Evolutionary conservation across 2,797 vertebrate genomes (phyloP), one percentile per base, ranked within the genome.

Genomic region (Coilia nasus): DNA sequence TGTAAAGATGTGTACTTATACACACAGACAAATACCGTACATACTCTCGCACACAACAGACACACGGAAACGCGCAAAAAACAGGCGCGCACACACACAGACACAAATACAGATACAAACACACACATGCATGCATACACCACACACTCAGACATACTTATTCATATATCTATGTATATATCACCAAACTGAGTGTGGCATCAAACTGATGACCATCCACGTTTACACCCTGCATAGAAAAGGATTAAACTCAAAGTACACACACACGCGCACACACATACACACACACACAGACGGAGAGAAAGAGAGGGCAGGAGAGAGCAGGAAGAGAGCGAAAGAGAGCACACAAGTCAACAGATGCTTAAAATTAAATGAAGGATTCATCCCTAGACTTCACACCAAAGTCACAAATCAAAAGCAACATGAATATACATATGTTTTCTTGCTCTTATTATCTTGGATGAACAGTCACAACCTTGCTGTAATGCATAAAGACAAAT

Each of bases 1-100:
- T 85, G 93, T 28, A 62, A 4, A 11, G 21, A 5, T 41, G 41
- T 46, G 41, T 67, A 28, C 50, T 11, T 17, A 81, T 28, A 46
- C 25, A 41, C 17, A 50, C 31, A 28, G 54, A 44, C 28, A 64
- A 35, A 50, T n/a, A 28, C 59, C 12, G 17, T 21, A 59, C 57
- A 59, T 21, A 60, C 56, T 59, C 35, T 44, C 14, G 28, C 23
- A 57, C 81, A 57, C 80, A 54, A 41, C 80, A 81, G 17, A 82
- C 23, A 57, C n/a, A 82, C n/a, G 10, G 10, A 82, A 15, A 25
- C 81, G 31, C 54, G 47, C n/a, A 31, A 15, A 57, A 57, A 41
- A 41, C 35, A 11, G 21, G 4, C 28, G 41, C 47, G 19, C 54
- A 59, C 23, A 19, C 6, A 35, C 14, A 54, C 50, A 54, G 54